Conservation (phyloP, 1,140 invertebrate species). For the Spodoptera frugiperda region DNA sequence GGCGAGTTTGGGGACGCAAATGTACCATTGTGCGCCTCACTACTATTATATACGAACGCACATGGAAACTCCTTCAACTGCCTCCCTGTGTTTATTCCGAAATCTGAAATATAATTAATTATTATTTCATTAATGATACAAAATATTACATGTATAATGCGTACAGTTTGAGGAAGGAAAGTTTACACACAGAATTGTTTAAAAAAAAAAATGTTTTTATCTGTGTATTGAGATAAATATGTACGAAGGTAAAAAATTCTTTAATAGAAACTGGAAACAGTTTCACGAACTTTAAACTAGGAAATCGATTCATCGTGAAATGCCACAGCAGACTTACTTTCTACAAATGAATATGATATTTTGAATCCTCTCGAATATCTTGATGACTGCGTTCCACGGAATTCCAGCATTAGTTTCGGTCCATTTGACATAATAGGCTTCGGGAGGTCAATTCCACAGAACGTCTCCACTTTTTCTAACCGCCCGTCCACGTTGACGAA, state of each 20-base stretch:
- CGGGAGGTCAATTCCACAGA: slow-evolving; percentile 92
- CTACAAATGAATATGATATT: slow-evolving; percentile 94
- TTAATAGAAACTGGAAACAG: too few species aligned
- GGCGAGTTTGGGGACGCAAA: slow-evolving; percentile 97
- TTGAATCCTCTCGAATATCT: slow-evolving; percentile 93
- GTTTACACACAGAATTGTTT: too few species aligned
- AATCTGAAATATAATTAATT: slow-evolving; percentile 87
- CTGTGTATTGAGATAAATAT: too few species aligned
- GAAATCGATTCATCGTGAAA: neutral
- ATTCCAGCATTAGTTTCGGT: slow-evolving; percentile 93
- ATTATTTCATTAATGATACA: neutral
- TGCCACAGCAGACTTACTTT: slow-evolving; percentile 89
- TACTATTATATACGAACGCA: slow-evolving; percentile 94
- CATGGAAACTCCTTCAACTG: slow-evolving; percentile 92
- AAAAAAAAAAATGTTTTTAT: neutral
- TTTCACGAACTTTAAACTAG: too few species aligned
- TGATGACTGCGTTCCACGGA: slow-evolving; percentile 91
- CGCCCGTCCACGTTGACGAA: slow-evolving; percentile 92
- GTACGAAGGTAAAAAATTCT: too few species aligned
- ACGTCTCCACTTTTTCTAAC: slow-evolving; percentile 92
- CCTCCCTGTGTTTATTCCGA: slow-evolving; percentile 92
- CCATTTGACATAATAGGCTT: slow-evolving; percentile 96
- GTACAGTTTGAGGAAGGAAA: too few species aligned
- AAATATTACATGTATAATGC: too few species aligned
- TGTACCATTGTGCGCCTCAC: slow-evolving; percentile 91